These are phyloP conservation scores for Ara ararauna DNA, from an alignment of 2,797 vertebrate genomes.

Conservation along the genomic window DNA sequence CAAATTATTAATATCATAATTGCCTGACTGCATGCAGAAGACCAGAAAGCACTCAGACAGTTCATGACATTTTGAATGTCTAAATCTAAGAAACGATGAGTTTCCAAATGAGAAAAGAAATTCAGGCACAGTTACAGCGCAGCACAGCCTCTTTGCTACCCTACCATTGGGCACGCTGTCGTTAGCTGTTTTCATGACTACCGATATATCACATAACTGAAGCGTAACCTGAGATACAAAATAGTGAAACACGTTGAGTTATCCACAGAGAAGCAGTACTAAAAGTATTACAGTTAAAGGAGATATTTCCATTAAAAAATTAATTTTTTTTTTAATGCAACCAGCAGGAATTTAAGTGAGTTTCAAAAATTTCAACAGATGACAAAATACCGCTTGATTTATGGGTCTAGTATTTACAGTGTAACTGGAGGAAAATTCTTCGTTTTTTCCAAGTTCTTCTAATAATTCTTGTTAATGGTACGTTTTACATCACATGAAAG, in stretches of 20 bases:
- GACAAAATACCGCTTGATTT: not conserved
- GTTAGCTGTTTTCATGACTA: not conserved
- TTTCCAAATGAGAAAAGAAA: not conserved
- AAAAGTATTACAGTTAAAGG: not conserved
- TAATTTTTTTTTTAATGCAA: not conserved
- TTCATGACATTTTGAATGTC: not conserved
- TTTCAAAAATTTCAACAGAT: not conserved
- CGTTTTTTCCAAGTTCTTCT: not conserved
- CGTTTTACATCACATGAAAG: not conserved
- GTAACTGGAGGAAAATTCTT: not conserved
- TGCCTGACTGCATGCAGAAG: not conserved
- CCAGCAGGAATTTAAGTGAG: not conserved
- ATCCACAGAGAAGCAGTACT: not conserved
- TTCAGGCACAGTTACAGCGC: not conserved
- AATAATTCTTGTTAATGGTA: not conserved
- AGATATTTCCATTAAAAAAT: not conserved
- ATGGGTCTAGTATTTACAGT: not conserved
- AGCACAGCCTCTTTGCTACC: not conserved
- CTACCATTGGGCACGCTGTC: not conserved
- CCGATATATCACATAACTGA: not conserved
- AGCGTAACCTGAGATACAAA: not conserved
- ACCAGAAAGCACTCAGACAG: not conserved
- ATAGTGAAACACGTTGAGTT: not conserved
- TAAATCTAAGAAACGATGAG: not conserved
- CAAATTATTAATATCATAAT: not conserved